Conservation (phyloP, 2,888 invertebrate species). For the Peribatodes rhomboidaria region DNA sequence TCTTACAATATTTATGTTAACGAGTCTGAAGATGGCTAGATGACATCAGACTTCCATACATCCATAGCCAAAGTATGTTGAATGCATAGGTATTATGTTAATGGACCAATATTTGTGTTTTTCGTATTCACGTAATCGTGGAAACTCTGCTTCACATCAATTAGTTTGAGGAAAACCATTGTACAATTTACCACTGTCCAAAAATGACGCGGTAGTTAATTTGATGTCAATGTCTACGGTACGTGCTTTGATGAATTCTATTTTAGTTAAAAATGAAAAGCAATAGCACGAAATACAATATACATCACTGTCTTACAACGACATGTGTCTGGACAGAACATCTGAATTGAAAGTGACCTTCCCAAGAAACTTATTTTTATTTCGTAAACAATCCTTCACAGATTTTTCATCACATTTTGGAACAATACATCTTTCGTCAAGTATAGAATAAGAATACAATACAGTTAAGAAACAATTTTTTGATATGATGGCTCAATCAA, state of each 20-base stretch:
- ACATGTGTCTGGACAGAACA: background rate
- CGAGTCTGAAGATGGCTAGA: slow-evolving; percentile 12
- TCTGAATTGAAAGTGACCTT: slow-evolving; percentile 23
- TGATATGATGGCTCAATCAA: slow-evolving; percentile 22
- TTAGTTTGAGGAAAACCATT: slow-evolving; percentile 9
- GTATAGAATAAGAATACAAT: slow-evolving; percentile 27
- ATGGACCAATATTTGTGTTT: background rate
- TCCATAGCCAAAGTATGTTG: background rate
- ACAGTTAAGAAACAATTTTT: slow-evolving; percentile 24
- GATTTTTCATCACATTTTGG: slow-evolving; percentile 30
- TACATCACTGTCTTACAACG: background rate
- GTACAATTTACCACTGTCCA: slow-evolving; percentile 1
- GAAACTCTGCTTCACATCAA: background rate
- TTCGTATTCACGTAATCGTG: background rate
- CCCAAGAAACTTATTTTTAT: slow-evolving; percentile 24
- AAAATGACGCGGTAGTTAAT: slow-evolving; percentile 1
- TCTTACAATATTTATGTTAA: slow-evolving; percentile 27
- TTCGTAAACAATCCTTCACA: slow-evolving; percentile 19
- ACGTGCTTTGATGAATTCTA: background rate
- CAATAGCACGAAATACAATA: background rate
- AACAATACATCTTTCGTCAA: slow-evolving; percentile 34
- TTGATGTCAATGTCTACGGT: background rate
- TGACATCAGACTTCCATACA: slow-evolving; percentile 12
- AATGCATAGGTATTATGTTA: slow-evolving; percentile 10
- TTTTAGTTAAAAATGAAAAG: background rate